Conservation (phyloP, 2,888 invertebrate species). For the Pogonocherus hispidulus region DNA sequence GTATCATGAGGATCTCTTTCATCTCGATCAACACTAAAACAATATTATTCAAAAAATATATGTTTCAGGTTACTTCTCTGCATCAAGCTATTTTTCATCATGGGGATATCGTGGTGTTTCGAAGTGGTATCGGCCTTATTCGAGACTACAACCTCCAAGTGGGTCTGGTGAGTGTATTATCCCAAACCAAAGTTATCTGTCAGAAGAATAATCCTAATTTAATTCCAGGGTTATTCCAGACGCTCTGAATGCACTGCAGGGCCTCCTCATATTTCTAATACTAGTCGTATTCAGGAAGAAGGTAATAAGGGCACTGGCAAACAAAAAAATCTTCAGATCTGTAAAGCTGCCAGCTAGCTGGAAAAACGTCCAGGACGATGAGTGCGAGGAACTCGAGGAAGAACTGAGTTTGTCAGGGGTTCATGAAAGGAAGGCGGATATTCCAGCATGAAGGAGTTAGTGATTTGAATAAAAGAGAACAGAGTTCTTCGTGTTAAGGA, state of each 20-base stretch:
- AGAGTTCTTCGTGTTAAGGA: too few relatives aligned
- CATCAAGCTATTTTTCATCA: slow-evolving; percentile 77
- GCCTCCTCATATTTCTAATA: slow-evolving; percentile 74
- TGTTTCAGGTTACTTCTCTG: slow-evolving; percentile 75
- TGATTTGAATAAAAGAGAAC: too few relatives aligned
- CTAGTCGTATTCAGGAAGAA: slow-evolving; percentile 73
- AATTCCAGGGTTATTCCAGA: slow-evolving; percentile 73
- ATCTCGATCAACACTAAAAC: too few relatives aligned
- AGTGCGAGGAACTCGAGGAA: slow-evolving; percentile 63
- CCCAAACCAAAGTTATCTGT: background rate
- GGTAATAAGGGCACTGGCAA: slow-evolving; percentile 71
- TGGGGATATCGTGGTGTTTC: slow-evolving; percentile 82
- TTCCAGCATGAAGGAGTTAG: background rate
- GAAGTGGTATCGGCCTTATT: slow-evolving; percentile 72
- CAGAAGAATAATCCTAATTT: slow-evolving; percentile 28
- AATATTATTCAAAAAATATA: slow-evolving; percentile 11
- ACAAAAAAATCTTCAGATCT: slow-evolving; percentile 58
- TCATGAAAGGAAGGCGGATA: background rate
- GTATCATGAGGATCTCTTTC: too few relatives aligned
- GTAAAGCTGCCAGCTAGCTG: slow-evolving; percentile 61
- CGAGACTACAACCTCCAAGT: slow-evolving; percentile 41
- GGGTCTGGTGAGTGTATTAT: slow-evolving; percentile 38
- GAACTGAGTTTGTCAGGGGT: slow-evolving; percentile 31
- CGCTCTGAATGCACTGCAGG: slow-evolving; percentile 74
- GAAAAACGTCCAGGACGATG: slow-evolving; percentile 68